Evolutionary conservation across 2,888 invertebrate species (phyloP).

Genomic region (Embidobia sp.): DNA sequence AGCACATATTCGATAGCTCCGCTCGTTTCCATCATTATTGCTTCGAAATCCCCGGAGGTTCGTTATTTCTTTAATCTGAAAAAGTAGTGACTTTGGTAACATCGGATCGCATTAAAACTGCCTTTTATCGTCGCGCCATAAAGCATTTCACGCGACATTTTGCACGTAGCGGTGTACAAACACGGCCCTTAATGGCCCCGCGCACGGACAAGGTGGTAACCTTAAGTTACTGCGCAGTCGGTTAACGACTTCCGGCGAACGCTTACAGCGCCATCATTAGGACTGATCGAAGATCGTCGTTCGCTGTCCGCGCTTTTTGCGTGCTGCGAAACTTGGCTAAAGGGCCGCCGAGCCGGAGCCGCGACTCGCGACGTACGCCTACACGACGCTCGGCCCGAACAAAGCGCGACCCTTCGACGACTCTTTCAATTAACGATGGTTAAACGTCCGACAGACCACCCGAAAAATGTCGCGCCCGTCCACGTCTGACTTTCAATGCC

Average conservation of each 20-base stretch:
- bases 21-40: too few species aligned
- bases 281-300: constrained; percentile 62
- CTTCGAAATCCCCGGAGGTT: too few species aligned
- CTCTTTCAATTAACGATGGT: constrained; percentile 15
- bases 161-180: constrained; percentile 53
- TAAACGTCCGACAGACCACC: constrained; percentile 1
- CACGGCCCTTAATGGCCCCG: constrained; percentile 57
- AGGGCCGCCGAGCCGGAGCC: constrained; percentile 6
- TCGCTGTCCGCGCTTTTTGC: constrained; percentile 51
- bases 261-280: constrained; percentile 62
- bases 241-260: constrained; percentile 60
- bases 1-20: too few species aligned
- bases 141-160: constrained; percentile 57
- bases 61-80: too few species aligned
- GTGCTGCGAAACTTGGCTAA: constrained; percentile 28
- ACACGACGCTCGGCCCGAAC: constrained; percentile 12
- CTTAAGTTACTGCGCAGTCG: constrained; percentile 54
- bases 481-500: background rate
- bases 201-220: constrained; percentile 53
- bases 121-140: constrained; percentile 51
- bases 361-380: constrained; percentile 21
- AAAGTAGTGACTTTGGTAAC: constrained; percentile 25
- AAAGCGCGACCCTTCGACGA: constrained; percentile 1
- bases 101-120: constrained; percentile 27
- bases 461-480: constrained; percentile 14